Percentiles rank a stretch among this genome's conserved stretches.
These are phyloP conservation scores for Mormyrus iriodes DNA, from an alignment of 2,113 vertebrate species.

Conservation along the genomic window DNA sequence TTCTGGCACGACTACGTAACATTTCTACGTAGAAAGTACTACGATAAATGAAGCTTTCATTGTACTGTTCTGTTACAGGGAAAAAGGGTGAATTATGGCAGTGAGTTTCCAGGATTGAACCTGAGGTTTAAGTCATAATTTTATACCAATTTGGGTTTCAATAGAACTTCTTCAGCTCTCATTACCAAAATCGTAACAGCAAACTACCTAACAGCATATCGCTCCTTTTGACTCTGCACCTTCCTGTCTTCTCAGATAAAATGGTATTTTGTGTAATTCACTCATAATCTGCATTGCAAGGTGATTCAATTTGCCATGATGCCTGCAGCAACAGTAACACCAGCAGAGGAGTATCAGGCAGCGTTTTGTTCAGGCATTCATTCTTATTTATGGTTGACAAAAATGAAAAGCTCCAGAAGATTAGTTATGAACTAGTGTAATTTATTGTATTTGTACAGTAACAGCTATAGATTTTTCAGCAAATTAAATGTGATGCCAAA, in stretches of 20 bases:
- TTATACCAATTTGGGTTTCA: neutral
- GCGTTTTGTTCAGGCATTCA: neutral
- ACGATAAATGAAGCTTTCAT: neutral
- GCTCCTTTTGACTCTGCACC: neutral
- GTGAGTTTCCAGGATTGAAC: neutral
- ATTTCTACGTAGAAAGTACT: neutral
- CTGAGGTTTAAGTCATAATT: neutral
- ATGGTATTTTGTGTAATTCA: neutral
- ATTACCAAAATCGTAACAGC: constrained; percentile 1
- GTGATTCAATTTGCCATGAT: neutral
- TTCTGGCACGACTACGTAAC: neutral
- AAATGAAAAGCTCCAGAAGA: neutral
- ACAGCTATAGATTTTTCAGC: too few species aligned
- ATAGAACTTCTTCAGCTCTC: neutral
- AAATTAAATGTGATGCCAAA: neutral
- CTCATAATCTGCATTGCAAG: neutral
- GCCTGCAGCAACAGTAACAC: neutral
- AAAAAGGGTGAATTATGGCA: neutral
- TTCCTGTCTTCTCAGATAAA: neutral
- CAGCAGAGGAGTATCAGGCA: neutral
- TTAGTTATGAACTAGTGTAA: neutral
- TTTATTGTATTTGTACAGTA: neutral
- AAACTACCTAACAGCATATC: neutral
- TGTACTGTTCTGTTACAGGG: neutral
- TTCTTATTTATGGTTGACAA: constrained; percentile 7